Base-by-base conservation (phyloP, 2,797 vertebrate genomes). In the Sitta carolinensis region DNA sequence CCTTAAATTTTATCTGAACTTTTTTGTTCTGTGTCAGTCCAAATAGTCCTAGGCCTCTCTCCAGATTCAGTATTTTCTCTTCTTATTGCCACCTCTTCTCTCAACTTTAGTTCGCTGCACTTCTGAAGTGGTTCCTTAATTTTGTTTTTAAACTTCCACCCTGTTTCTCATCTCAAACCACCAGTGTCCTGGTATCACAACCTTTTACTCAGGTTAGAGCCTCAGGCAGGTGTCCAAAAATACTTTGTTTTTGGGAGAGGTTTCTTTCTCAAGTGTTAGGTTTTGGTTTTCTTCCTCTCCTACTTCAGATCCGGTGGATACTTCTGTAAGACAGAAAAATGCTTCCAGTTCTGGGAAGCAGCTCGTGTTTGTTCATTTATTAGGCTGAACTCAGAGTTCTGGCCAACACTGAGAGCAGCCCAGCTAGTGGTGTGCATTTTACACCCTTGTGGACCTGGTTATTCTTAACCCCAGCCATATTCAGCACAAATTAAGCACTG, bases 61-160 rank as follows among this genome's bases (percentile, higher is more conserved):
- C 55, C 82, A 94, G 88, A 75, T 68, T 67, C 61, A 69, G 2
- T 93, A n/a, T 94, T 93, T 94, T 93, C 19, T 87, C 75, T 58
- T 87, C 55, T 45, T 11, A 2, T 61, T 88, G 45, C 52, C 38
- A 26, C n/a, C 8, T 69, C 64, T 73, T 85, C 27, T 88, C 18
- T 75, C 22, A 68, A 0, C 20, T 62, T 61, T 10, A 67, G 9
- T 89, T 89, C 87, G 27, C 47, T 72, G 13, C 13, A 3, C 43
- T 85, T 61, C 42, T 61, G 32, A 73, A 89, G 34, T 55, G 25
- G 26, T 83, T 86, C 36, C 30, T 88, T 87, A 50, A 40, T 54
- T 68, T 81, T 50, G 36, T 47, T 76, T 81, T 70, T 68, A 42
- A 78, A 40, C 48, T 74, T 63, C 26, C 43, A 64, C 29, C 12